These are phyloP conservation scores for Ylistrum balloti DNA, from an alignment of 1,140 invertebrate species.

Conservation along the genomic window DNA sequence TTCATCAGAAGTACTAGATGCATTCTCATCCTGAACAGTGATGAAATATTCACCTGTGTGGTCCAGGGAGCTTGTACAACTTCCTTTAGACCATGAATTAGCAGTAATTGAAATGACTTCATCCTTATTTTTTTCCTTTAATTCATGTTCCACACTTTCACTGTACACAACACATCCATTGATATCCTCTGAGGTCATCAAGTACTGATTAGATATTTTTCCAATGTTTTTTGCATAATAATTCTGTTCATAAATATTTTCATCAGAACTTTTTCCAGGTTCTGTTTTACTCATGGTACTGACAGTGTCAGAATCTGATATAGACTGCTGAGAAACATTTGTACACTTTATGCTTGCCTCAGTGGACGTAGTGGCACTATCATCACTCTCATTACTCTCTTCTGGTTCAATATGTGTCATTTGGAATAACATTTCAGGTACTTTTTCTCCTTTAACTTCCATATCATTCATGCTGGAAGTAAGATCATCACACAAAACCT, in stretches of 20 bases:
- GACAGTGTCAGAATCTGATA: not conserved
- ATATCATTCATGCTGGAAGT: too few species aligned
- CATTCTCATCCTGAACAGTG: not conserved
- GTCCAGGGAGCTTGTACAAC: not conserved
- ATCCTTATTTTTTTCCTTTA: not conserved
- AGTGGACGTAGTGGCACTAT: too few species aligned
- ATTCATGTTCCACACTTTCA: not conserved
- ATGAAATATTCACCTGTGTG: not conserved
- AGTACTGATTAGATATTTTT: not conserved
- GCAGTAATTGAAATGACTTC: not conserved
- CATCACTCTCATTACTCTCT: not conserved
- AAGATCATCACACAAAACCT: too few species aligned
- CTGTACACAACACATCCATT: not conserved
- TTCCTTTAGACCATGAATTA: not conserved
- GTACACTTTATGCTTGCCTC: too few species aligned
- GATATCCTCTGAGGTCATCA: not conserved
- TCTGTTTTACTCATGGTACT: too few species aligned
- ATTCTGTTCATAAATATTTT: too few species aligned
- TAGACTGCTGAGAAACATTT: not conserved
- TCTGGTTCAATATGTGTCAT: constrained; percentile 20
- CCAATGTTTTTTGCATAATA: not conserved
- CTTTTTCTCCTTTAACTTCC: not conserved
- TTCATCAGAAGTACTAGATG: not conserved
- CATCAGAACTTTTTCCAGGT: too few species aligned
- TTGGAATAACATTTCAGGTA: not conserved